Percentiles rank a stretch among this genome's conserved stretches.
These are phyloP conservation scores for Stenurella melanura DNA, from an alignment of 2,888 invertebrate genomes.

Conservation along the genomic window DNA sequence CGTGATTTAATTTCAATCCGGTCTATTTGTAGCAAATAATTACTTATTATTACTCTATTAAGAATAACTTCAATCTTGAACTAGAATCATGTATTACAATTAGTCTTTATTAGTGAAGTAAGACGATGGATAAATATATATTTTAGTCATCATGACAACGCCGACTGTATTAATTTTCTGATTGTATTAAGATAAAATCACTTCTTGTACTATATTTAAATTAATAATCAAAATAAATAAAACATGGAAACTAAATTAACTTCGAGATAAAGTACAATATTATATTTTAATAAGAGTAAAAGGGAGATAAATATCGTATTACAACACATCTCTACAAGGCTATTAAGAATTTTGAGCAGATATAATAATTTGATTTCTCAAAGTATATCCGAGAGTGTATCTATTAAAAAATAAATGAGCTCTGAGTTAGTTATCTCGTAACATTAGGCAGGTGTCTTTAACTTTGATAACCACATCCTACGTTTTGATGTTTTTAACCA, in stretches of 20 bases:
- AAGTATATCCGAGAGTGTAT: conserved; percentile 23
- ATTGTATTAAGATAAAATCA: conserved; percentile 51
- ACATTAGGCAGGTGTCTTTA: conserved; percentile 59
- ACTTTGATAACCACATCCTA: conserved; percentile 58
- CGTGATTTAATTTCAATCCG: conserved; percentile 17
- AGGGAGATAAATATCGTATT: conserved; percentile 50
- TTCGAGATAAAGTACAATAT: conserved; percentile 51
- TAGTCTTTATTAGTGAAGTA: conserved; percentile 28
- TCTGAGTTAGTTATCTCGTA: conserved; percentile 43
- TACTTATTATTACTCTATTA: conserved; percentile 26
- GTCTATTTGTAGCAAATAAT: conserved; percentile 9
- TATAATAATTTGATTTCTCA: conserved; percentile 41
- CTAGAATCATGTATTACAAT: conserved; percentile 30
- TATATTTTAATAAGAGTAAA: conserved; percentile 51
- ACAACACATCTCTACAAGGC: conserved; percentile 49
- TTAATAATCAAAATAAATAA: conserved; percentile 55
- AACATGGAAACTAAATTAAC: conserved; percentile 56
- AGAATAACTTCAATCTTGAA: conserved; percentile 24
- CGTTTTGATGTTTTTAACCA: conserved; percentile 57
- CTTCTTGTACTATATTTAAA: conserved; percentile 46
- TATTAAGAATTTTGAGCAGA: conserved; percentile 49
- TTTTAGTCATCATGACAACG: conserved; percentile 5
- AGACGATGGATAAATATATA: background rate
- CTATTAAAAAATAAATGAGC: conserved; percentile 38
- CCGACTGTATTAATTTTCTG: conserved; percentile 36